Evolutionary conservation across 2,797 vertebrate species (phyloP).

Genomic region (Phoeniculus purpureus): DNA sequence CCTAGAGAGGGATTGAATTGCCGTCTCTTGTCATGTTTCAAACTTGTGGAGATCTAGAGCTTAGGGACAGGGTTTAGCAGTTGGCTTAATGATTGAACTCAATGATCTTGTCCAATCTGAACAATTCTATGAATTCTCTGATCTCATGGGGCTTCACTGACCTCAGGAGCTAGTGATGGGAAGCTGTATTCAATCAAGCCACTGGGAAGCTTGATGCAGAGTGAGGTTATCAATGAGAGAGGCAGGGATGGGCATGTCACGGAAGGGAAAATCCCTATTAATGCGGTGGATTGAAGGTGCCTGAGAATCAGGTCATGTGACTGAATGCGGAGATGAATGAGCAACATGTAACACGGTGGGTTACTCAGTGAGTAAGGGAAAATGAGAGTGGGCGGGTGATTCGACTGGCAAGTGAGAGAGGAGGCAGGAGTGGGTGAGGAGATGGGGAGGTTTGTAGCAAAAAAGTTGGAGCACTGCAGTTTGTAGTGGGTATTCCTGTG

Average conservation of each 20-base stretch:
- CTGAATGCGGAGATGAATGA: neutral
- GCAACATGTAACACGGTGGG: conserved; percentile 19
- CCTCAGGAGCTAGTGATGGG: neutral
- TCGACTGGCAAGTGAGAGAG: conserved; percentile 57
- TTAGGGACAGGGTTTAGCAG: no score
- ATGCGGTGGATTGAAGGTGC: neutral
- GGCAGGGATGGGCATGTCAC: neutral
- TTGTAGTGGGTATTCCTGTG: neutral
- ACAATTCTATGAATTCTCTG: no score
- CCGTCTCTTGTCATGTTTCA: no score
- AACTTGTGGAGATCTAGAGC: no score
- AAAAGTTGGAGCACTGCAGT: neutral
- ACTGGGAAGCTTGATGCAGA: fast-evolving
- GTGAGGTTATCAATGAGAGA: neutral
- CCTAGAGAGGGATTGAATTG: no score
- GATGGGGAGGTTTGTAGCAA: conserved; percentile 13
- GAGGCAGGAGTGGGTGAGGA: conserved; percentile 44
- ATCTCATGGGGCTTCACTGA: no score
- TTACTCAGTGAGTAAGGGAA: conserved; percentile 42
- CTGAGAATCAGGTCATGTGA: neutral
- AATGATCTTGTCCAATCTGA: no score
- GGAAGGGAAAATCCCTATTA: neutral
- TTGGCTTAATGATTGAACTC: no score
- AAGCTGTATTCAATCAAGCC: neutral
- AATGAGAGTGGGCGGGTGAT: conserved; percentile 51